Evolutionary conservation across 2,888 invertebrate species (phyloP), one percentile per base, ranked within the genome.

Genomic region (Lucinisca nassula): DNA sequence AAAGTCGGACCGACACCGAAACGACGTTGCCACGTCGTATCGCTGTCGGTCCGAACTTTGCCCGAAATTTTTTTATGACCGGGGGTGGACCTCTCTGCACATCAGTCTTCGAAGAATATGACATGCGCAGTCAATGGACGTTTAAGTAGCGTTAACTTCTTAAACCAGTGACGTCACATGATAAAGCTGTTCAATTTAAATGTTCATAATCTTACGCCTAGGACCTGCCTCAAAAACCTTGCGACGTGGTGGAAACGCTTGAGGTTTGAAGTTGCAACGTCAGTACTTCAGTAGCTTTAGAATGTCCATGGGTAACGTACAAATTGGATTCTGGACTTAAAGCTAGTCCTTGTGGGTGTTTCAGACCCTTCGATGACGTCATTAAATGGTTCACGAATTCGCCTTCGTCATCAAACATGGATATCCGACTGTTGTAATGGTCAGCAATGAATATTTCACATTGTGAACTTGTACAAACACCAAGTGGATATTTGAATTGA

Each of bases 371-470:
- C n/a, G 86, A 73, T 78, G 89, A 79, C 38, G 90, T 90, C 55
- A 95, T 84, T 27, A 95, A n/a, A 78, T 95, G 93, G 17, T 93
- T 87, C 17, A 93, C 77, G 79, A 95, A 94, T 30, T 90, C 91
- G 12, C 95, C 95, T 17, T 92, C 91, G 17, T 88, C 88, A 21
- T 86, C 90, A 78, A 93, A 95, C 61, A 94, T 85, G 0, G 93
- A 91, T 3, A 95, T 90, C 0, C 95, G 87, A 76, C 92, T 93
- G 92, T 97, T 97, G 87, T 97, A 97, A 96, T 97, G 97, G 87
- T 97, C 97, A 6, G 97, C 96, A 1, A 97, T 97, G 27, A 97
- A 92, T 82, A 97, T 96, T 86, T 97, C 96, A 75, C 96, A 96
- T 61, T 95, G 95, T 12, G 91, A 92, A 89, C 97, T 97, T 4